Base-by-base conservation (phyloP, 1,140 invertebrate species). In the Papilio machaon region DNA sequence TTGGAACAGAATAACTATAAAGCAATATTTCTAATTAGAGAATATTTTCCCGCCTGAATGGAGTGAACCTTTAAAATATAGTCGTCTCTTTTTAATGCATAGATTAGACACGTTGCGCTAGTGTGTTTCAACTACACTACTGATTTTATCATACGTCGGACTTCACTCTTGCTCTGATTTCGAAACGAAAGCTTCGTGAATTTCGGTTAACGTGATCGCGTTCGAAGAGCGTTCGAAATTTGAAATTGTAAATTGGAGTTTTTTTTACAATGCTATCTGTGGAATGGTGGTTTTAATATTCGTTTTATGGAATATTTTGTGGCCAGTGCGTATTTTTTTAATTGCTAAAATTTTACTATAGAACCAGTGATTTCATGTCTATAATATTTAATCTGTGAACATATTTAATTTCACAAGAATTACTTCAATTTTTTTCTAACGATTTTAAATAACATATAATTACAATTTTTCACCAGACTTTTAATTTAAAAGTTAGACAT, bases 161-260 rank as follows among this genome's bases (percentile, higher is more conserved):
- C 47, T 76, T 76, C 74, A 76, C 74, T 76, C 74, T 19, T 13
- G 47, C 5, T 76, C 74, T 52, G 74, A 76, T 49, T 76, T 52
- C 74, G 23, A 23, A 76, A 52, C 74, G 74, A 23, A 76, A 76
- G 74, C 74, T 76, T 76, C 46, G 74, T 74, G 46, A 74, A 30
- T 76, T 76, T 76, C 74, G 74, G 74, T 76, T 23, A 76, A 49
- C 74, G 74, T 52, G 73, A 75, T 76, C 74, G 73, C 73, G 74
- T 52, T 30, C 64, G 30, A 11, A 70, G 64, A 70, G 64, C 64
- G 64, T 70, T 70, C 74, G 74, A 76, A 76, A 76, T 76, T 76
- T 76, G 46, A 76, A 76, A 49, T 76, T 47, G 43, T 19, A 49
- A 75, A 47, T 23, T 47, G n/a, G 10, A 23, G 8, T 76, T 52